Percentiles rank a stretch among this genome's conserved stretches.
Evolutionary conservation across 2,888 invertebrate genomes (phyloP).

Genomic region (Brachypterus glaber): DNA sequence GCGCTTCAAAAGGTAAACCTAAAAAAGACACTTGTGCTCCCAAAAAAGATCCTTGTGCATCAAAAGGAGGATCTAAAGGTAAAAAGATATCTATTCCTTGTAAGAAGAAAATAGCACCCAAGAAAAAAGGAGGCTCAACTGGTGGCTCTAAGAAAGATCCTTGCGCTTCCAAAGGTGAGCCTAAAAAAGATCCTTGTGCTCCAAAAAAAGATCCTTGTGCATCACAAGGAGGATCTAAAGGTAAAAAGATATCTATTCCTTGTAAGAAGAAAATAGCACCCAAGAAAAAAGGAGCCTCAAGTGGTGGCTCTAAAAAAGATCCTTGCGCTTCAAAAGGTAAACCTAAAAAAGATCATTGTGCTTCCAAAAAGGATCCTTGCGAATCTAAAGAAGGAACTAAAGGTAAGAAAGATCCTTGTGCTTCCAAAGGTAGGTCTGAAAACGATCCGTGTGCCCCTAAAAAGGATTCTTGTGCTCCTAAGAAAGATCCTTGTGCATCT

Average conservation of each 20-base stretch:
- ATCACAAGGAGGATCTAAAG: neutral
- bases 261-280: neutral
- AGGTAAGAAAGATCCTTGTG: neutral
- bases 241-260: neutral
- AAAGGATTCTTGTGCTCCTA: neutral
- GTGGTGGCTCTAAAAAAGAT: neutral
- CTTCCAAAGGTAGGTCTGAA: neutral
- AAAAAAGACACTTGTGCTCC: neutral
- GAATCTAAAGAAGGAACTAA: neutral
- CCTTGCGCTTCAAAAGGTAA: neutral
- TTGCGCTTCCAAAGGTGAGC: neutral
- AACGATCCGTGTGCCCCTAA: neutral
- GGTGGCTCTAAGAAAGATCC: slow-evolving; percentile 2
- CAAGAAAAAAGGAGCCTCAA: neutral
- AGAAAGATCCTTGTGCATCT: too few relatives aligned
- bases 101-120: neutral
- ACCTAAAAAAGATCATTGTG: neutral
- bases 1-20: too few relatives aligned
- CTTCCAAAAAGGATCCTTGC: neutral
- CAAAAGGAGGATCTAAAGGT: neutral
- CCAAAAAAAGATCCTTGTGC: neutral
- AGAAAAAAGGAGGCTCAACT: slow-evolving; percentile 2
- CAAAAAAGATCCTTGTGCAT: too few relatives aligned
- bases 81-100: neutral
- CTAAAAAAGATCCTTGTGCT: slow-evolving; percentile 4